phyloP scores from a whole-genome alignment of 2,113 vertebrate genomes.

The Cyanistes caeruleus region DNA sequence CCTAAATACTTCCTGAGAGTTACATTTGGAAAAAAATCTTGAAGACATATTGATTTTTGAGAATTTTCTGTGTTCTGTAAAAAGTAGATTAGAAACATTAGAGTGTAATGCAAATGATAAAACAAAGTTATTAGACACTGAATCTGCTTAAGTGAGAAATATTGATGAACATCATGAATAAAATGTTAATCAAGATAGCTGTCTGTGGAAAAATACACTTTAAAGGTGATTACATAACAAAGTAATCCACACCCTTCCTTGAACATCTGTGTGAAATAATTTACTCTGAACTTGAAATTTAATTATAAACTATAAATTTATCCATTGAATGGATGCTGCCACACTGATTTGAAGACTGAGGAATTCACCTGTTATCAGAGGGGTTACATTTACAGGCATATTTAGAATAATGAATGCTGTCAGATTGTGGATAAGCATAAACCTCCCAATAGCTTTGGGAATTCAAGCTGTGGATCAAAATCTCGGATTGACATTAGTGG shows the following conservation, averaged over 20 bases:
- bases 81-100: not conserved
- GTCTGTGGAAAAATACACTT: not conserved
- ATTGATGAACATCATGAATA: not conserved
- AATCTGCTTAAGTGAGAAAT: not conserved
- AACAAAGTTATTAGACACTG: not conserved
- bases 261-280: not conserved
- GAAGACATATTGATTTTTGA: not conserved
- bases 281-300: not conserved
- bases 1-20: not conserved
- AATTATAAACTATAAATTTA: not conserved
- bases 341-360: not conserved
- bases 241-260: not conserved
- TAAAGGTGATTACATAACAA: not conserved
- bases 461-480: not conserved
- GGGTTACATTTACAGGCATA: not conserved
- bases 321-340: not conserved
- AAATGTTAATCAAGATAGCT: not conserved
- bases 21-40: not conserved
- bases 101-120: not conserved
- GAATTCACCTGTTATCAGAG: not conserved
- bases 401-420: not conserved
- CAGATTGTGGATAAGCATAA: not conserved
- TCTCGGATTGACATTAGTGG: not conserved
- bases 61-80: not conserved
- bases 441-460: not conserved